These are phyloP conservation scores for Zaprionus inermis DNA, from an alignment of 1,140 invertebrate species.

Conservation along the genomic window DNA sequence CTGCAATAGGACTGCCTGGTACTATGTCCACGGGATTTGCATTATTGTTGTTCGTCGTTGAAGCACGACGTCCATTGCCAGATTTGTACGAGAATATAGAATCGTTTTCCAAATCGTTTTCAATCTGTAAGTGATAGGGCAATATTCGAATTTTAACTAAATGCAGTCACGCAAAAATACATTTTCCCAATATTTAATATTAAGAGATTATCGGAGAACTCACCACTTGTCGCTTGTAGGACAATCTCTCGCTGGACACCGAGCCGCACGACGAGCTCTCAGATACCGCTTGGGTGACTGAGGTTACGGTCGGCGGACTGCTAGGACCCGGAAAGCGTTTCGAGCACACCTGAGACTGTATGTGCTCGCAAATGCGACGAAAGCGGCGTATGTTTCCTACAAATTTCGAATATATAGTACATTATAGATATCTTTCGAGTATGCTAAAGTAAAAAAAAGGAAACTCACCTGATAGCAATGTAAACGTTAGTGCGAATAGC, in stretches of 20 bases:
- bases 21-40: conserved; percentile 85
- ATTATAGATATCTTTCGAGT: not conserved
- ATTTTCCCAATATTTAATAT: too few relatives aligned
- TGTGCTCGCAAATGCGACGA: conserved; percentile 97
- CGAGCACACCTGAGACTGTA: conserved; percentile 94
- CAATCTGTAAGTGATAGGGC: conserved; percentile 80
- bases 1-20: conserved; percentile 85
- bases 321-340: conserved; percentile 83
- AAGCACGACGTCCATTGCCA: conserved; percentile 86
- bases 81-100: conserved; percentile 87
- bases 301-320: conserved; percentile 89
- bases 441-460: not conserved
- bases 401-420: not conserved
- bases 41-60: conserved; percentile 87
- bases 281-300: conserved; percentile 82
- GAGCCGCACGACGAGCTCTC: conserved; percentile 93
- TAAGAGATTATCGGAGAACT: conserved; percentile 84
- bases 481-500: conserved; percentile 97
- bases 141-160: too few relatives aligned
- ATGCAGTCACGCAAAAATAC: too few relatives aligned
- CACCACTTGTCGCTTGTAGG: conserved; percentile 81
- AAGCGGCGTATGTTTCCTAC: conserved; percentile 96
- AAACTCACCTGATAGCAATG: conserved; percentile 94
- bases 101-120: conserved; percentile 87
- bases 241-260: conserved; percentile 90